A percentile compares a stretch with the other conserved stretches of the same genome.
phyloP scores from a whole-genome alignment of 2,888 invertebrate genomes.

The Vanessa cardui region DNA sequence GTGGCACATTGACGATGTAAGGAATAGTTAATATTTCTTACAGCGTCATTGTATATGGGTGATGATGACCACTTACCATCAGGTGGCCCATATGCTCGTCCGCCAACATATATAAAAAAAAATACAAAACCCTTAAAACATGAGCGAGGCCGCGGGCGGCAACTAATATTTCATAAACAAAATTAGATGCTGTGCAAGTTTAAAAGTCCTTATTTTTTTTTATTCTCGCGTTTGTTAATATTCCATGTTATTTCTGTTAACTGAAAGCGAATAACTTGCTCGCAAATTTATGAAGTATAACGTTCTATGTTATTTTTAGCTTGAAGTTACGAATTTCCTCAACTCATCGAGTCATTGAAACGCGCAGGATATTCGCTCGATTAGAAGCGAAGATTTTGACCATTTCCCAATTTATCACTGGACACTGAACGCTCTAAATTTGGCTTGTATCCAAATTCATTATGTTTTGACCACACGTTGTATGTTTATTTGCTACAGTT shows the following conservation, averaged over 20 bases:
- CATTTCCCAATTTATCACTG: slow-evolving; percentile 19
- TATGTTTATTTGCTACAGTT: slow-evolving; percentile 7
- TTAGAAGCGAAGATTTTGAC: slow-evolving; percentile 25
- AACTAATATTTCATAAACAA: no score
- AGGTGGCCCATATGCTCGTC: no score
- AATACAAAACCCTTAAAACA: no score
- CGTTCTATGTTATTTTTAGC: slow-evolving; percentile 5
- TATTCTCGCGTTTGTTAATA: neutral
- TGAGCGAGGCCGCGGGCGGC: no score
- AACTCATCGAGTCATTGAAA: neutral
- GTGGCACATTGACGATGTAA: no score
- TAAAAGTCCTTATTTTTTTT: no score
- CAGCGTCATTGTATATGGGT: no score
- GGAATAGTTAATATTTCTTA: no score
- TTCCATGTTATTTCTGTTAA: neutral
- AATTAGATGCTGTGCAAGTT: no score
- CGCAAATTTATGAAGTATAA: neutral
- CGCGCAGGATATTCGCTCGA: slow-evolving; percentile 18
- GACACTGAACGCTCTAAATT: slow-evolving; percentile 16
- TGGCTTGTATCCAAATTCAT: slow-evolving; percentile 25
- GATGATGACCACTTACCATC: no score
- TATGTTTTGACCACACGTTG: slow-evolving; percentile 5
- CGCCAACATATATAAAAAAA: no score
- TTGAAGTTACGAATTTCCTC: slow-evolving; percentile 12
- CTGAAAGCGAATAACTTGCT: neutral